phyloP scores from a whole-genome alignment of 2,797 vertebrate species.

The Yasuhikotakia modesta region DNA sequence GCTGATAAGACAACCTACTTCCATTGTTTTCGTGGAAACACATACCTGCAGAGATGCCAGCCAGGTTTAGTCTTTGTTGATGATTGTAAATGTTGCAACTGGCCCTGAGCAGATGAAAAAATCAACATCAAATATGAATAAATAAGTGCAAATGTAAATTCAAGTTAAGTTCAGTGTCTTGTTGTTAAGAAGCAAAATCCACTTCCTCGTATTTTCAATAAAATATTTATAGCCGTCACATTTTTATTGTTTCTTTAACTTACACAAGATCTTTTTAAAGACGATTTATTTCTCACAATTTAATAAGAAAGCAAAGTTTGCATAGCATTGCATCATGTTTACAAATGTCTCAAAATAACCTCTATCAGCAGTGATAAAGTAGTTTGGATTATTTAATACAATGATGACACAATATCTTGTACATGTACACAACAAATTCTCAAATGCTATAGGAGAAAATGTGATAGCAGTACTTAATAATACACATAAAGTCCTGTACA shows the following conservation, averaged over 20 bases:
- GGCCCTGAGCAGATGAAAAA: conserved; percentile 60
- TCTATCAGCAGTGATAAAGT: too few relatives aligned
- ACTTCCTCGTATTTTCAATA: background rate
- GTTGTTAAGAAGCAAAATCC: background rate
- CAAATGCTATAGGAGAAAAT: background rate
- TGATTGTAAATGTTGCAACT: conserved; percentile 79
- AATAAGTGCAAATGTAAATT: background rate
- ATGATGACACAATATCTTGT: background rate
- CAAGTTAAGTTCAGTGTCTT: background rate
- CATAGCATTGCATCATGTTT: too few relatives aligned
- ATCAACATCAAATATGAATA: background rate
- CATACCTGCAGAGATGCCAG: conserved; percentile 76
- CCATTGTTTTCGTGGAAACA: conserved; percentile 75
- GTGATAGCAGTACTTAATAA: too few relatives aligned
- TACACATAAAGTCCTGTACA: too few relatives aligned
- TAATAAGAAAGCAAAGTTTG: background rate
- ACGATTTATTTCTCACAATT: background rate
- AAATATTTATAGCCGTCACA: conserved; percentile 6
- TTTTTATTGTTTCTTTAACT: background rate
- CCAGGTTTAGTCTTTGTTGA: conserved; percentile 75
- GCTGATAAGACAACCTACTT: conserved; percentile 70
- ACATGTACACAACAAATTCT: background rate
- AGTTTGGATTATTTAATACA: background rate
- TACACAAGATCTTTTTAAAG: background rate
- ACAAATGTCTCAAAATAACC: too few relatives aligned